Percentiles rank a stretch among this genome's conserved stretches.
Conservation (phyloP, 2,888 invertebrate genomes). For the Agrotis puta region DNA sequence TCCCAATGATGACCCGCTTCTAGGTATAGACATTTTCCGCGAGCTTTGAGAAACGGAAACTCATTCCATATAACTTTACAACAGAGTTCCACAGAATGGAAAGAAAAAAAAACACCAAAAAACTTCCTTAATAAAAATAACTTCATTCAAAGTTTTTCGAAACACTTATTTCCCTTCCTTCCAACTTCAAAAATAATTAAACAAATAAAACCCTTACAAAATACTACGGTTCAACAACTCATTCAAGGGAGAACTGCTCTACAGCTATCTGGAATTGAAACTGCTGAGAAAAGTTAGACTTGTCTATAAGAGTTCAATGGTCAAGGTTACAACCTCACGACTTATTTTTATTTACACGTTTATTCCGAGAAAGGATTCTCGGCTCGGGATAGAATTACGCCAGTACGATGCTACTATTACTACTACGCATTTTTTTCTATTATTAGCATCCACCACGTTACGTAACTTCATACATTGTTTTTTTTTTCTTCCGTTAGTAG, state of each 20-base stretch:
- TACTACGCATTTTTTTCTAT: not conserved
- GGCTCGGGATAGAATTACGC: not conserved
- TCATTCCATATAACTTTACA: too few species aligned
- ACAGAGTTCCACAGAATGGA: not conserved
- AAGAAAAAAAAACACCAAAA: not conserved
- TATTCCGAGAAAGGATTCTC: conserved; percentile 10
- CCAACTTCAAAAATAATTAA: too few species aligned
- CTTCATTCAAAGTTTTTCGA: not conserved
- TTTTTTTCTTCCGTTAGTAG: not conserved
- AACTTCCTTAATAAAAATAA: not conserved
- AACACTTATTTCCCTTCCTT: conserved; percentile 2
- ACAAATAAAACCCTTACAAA: conserved; percentile 12
- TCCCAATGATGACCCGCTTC: too few species aligned
- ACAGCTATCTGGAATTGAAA: not conserved
- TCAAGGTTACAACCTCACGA: conserved; percentile 40
- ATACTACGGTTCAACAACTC: conserved; percentile 18
- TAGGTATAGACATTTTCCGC: too few species aligned
- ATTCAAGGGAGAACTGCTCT: conserved; percentile 10
- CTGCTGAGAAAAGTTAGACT: conserved; percentile 20
- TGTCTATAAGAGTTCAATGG: conserved; percentile 15
- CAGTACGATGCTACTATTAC: not conserved
- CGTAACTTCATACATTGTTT: not conserved
- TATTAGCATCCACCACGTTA: not conserved
- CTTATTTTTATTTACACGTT: conserved; percentile 36
- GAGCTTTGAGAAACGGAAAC: too few species aligned